A percentile compares a stretch with the other conserved stretches of the same genome.
phyloP scores from a whole-genome alignment of 2,888 invertebrate species.

The Epinotia demarniana region DNA sequence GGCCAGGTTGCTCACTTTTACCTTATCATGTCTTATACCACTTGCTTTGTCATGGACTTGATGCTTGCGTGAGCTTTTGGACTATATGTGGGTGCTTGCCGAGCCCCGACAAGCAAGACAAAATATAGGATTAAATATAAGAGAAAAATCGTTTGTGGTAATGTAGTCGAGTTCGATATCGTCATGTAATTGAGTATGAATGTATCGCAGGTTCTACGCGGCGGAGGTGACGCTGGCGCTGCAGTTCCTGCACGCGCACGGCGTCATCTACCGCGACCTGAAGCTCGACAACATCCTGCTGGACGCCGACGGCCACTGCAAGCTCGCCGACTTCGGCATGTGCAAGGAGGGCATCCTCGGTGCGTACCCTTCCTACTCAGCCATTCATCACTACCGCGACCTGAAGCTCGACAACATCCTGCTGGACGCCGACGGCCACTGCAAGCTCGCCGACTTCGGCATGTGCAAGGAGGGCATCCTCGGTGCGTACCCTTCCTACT shows the following conservation, averaged over 20 bases:
- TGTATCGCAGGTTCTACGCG: slow-evolving; percentile 91
- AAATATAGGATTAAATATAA: too few relatives aligned
- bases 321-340: slow-evolving; percentile 98
- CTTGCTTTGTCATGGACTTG: too few relatives aligned
- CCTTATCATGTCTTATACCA: too few relatives aligned
- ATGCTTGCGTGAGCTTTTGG: too few relatives aligned
- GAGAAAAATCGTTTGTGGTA: too few relatives aligned
- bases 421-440: slow-evolving; percentile 97
- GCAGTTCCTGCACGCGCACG: slow-evolving; percentile 98
- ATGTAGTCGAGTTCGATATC: too few relatives aligned
- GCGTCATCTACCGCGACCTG: slow-evolving; percentile 99
- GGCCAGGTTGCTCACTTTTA: slow-evolving; percentile 86
- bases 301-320: slow-evolving; percentile 97
- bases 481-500: slow-evolving; percentile 54
- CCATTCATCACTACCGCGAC: slow-evolving; percentile 94
- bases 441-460: slow-evolving; percentile 97
- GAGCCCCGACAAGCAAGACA: too few relatives aligned
- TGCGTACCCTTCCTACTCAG: slow-evolving; percentile 44
- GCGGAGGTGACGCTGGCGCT: slow-evolving; percentile 99
- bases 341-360: slow-evolving; percentile 96
- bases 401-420: slow-evolving; percentile 99
- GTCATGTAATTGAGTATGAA: not conserved
- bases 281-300: slow-evolving; percentile 99
- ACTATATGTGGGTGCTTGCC: too few relatives aligned
- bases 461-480: slow-evolving; percentile 99